These are phyloP conservation scores for Thunnus maccoyii DNA, from an alignment of 2,113 vertebrate species.

Conservation along the genomic window DNA sequence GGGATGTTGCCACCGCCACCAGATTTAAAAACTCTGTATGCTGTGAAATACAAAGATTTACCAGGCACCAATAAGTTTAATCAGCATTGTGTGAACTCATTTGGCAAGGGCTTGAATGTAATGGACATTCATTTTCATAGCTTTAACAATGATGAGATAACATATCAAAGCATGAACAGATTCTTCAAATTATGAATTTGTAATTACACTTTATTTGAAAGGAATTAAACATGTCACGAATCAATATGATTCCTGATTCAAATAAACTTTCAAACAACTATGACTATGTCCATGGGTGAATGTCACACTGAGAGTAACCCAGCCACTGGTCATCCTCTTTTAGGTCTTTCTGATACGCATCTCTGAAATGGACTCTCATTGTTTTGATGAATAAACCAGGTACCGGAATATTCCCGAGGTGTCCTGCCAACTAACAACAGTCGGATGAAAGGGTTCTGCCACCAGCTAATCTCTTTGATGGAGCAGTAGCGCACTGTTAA, in stretches of 20 bases:
- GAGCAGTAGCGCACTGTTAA: neutral
- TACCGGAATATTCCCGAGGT: constrained; percentile 19
- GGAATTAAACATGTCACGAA: constrained; percentile 13
- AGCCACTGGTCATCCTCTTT: neutral
- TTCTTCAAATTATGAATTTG: neutral
- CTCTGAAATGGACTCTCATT: constrained; percentile 16
- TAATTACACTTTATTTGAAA: constrained; percentile 61
- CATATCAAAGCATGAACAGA: neutral
- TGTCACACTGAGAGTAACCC: neutral
- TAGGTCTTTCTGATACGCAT: neutral
- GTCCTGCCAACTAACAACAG: constrained; percentile 19
- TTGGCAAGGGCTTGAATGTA: too few relatives aligned
- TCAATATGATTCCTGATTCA: constrained; percentile 57
- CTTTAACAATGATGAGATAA: neutral
- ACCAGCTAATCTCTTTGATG: constrained; percentile 16
- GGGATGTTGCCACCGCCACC: too few relatives aligned
- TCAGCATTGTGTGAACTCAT: too few relatives aligned
- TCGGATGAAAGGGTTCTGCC: constrained; percentile 18
- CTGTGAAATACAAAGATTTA: too few relatives aligned
- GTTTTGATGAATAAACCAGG: constrained; percentile 33
- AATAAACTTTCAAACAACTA: constrained; percentile 23
- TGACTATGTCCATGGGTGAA: neutral
- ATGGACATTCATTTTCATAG: too few relatives aligned
- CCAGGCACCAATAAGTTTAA: too few relatives aligned
- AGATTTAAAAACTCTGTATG: too few relatives aligned